Evolutionary conservation across 2,888 invertebrate genomes (phyloP).

Genomic region (Adelognathus sp.): DNA sequence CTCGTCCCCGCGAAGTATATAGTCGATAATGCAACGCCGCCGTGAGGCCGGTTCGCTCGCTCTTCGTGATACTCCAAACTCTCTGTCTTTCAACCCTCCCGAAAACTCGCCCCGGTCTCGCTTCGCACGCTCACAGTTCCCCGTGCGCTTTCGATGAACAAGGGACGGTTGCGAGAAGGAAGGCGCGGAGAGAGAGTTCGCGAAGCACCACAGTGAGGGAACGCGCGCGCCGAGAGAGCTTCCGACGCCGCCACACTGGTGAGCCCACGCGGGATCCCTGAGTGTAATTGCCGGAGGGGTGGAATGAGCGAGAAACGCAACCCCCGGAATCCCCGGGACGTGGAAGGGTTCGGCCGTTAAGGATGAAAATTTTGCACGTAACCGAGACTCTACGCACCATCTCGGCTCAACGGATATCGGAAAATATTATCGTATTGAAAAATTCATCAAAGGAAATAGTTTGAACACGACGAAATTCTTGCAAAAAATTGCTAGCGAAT

Average conservation of each 20-base stretch:
- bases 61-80: constrained; percentile 59
- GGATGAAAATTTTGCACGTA: constrained; percentile 42
- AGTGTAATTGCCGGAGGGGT: constrained; percentile 70
- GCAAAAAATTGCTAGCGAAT: not conserved
- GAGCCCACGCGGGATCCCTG: constrained; percentile 48
- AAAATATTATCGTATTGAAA: constrained; percentile 20
- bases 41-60: constrained; percentile 55
- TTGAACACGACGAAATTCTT: not conserved
- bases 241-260: constrained; percentile 33
- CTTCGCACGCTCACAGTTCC: constrained; percentile 36
- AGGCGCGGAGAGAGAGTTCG: constrained; percentile 15
- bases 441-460: constrained; percentile 12
- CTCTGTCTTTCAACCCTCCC: constrained; percentile 48
- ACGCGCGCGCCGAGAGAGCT: not conserved
- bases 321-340: constrained; percentile 57
- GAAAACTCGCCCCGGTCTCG: constrained; percentile 40
- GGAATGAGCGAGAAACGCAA: constrained; percentile 65
- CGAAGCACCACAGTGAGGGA: constrained; percentile 52
- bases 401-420: constrained; percentile 12
- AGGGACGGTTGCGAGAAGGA: constrained; percentile 25
- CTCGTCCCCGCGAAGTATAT: constrained; percentile 59
- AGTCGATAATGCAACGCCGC: constrained; percentile 77
- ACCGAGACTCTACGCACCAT: constrained; percentile 1
- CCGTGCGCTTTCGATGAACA: constrained; percentile 28
- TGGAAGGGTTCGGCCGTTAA: constrained; percentile 55